phyloP scores from a whole-genome alignment of 2,113 vertebrate species.

The Centropus unirufus region DNA sequence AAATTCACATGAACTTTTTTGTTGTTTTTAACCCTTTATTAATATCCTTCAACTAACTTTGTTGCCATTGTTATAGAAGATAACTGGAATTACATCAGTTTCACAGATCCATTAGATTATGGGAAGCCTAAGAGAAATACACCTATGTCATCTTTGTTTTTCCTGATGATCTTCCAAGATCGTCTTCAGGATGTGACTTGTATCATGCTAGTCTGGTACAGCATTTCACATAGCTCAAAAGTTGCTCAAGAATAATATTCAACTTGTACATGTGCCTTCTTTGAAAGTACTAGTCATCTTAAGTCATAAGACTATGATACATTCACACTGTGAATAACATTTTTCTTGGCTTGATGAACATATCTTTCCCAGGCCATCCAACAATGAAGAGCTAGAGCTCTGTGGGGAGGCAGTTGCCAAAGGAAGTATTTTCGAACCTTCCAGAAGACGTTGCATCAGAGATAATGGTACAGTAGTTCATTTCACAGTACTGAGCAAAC shows the following conservation, averaged over 20 bases:
- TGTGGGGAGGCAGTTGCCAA: not conserved
- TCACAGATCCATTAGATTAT: not conserved
- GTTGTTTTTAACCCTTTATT: not conserved
- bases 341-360: constrained; percentile 61
- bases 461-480: constrained; percentile 7
- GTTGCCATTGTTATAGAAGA: not conserved
- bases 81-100: not conserved
- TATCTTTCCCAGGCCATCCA: not conserved
- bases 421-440: not conserved
- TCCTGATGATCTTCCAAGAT: constrained; percentile 42
- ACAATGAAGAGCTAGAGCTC: constrained; percentile 3
- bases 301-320: constrained; percentile 64
- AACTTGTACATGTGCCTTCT: constrained; percentile 7
- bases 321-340: constrained; percentile 52
- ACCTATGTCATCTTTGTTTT: constrained; percentile 39
- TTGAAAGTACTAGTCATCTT: constrained; percentile 16
- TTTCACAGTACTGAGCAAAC: constrained; percentile 22
- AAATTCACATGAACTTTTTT: constrained; percentile 10
- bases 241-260: constrained; percentile 46
- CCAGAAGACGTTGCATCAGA: constrained; percentile 50
- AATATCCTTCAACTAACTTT: not conserved
- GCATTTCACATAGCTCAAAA: constrained; percentile 43
- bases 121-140: not conserved
- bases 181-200: constrained; percentile 35
- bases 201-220: constrained; percentile 35